Conservation (phyloP, 2,797 vertebrate species). For the Sebastes iracundus region DNA sequence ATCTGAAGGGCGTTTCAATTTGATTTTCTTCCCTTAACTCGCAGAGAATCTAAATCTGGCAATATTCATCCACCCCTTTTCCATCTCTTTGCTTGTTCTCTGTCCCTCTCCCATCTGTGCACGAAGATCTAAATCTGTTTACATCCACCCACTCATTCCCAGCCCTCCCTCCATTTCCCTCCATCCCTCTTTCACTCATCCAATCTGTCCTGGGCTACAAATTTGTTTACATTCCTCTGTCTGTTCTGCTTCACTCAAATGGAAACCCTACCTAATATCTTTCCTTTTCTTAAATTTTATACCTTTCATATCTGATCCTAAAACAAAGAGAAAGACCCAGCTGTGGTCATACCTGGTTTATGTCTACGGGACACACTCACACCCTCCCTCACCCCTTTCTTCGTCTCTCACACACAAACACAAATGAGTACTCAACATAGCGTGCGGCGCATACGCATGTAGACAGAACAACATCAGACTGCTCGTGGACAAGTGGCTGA, state of each 20-base stretch:
- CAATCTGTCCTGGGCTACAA: slow-evolving; percentile 44
- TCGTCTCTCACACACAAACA: slow-evolving; percentile 14
- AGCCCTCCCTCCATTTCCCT: slow-evolving; percentile 4
- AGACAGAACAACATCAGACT: slow-evolving; percentile 54
- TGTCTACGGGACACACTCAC: slow-evolving; percentile 10
- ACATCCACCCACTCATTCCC: slow-evolving; percentile 13
- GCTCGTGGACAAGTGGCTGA: slow-evolving; percentile 62
- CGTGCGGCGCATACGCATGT: slow-evolving; percentile 11
- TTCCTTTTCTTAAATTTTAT: not conserved
- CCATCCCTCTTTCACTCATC: slow-evolving; percentile 10
- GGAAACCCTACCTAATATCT: slow-evolving; percentile 20
- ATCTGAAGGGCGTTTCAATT: slow-evolving; percentile 12
- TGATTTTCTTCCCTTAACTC: not conserved
- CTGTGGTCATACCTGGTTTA: slow-evolving; percentile 27
- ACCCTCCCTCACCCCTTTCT: slow-evolving; percentile 2
- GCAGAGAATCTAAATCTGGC: slow-evolving; percentile 26
- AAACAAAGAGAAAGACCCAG: slow-evolving; percentile 14
- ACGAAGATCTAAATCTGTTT: slow-evolving; percentile 56
- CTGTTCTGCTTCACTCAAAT: slow-evolving; percentile 18
- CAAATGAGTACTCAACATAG: slow-evolving; percentile 25
- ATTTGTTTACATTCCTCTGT: slow-evolving; percentile 32
- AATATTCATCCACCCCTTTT: slow-evolving; percentile 17
- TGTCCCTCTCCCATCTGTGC: slow-evolving; percentile 52
- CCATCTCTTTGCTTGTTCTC: slow-evolving; percentile 9
- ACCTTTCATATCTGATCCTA: not conserved